Evolutionary conservation across 1,140 invertebrate species (phyloP), one percentile per base, ranked within the genome.

Genomic region (Apis dorsata): DNA sequence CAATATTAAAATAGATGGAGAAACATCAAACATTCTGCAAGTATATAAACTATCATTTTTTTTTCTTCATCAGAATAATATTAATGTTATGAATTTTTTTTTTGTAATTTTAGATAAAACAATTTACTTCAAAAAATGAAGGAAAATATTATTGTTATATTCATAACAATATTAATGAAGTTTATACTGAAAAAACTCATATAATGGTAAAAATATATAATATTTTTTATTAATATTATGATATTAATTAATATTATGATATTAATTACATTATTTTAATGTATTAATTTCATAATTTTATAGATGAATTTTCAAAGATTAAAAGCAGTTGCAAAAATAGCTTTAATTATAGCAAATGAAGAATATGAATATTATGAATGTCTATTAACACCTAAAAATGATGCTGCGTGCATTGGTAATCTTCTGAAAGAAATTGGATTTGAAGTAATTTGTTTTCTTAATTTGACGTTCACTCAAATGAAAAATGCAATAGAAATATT

Each of bases 271-370:
- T 53, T 51, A 74, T n/a, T n/a, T n/a, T 79, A 77, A 62, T 77
- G 19, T 63, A 53, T 19, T 24, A 63, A 34, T 75, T 44, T 55
- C 17, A 69, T 79, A 85, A 70, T 79, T 24, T 28, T 49, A 79
- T 21, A 92, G 92, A 69, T 91, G 55, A 80, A 91, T 59, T 59
- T 88, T 51, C 90, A 90, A 44, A 80, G 84, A 19, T 75, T 90
- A 81, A 90, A 91, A 89, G 91, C 93, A 63, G 81, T 87, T 17
- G 91, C 88, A 73, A 94, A 94, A 84, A 83, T 93, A 76, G 92
- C 92, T 78, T 88, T 94, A 21, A 81, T 93, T 15, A 93, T 94
- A 63, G 93, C 88, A 53, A 94, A 94, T 86, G 87, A 88, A 51
- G 85, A 90, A 66, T 93, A 93, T 82, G 84, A 90, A 13, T 62